Evolutionary conservation across 2,113 vertebrate species (phyloP).

Genomic region (Ptyas mucosa): DNA sequence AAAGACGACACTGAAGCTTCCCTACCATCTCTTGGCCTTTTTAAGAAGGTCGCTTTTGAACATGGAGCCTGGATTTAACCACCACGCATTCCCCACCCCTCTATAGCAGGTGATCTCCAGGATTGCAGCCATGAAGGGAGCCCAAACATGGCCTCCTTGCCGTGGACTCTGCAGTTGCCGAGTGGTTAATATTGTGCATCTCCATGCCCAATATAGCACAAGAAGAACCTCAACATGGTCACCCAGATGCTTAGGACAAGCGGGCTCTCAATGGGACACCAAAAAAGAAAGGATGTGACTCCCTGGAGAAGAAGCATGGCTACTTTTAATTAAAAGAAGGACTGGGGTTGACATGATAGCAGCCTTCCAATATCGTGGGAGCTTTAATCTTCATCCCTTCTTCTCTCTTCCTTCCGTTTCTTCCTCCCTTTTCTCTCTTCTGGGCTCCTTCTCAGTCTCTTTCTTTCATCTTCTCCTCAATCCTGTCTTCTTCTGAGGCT

Average conservation of each 20-base stretch:
- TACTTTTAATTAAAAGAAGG: too few species aligned
- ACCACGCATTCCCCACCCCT: neutral
- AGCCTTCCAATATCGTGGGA: neutral
- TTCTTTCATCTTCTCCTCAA: neutral
- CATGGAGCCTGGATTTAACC: too few species aligned
- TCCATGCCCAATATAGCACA: neutral
- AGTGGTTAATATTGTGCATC: neutral
- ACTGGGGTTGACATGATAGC: too few species aligned
- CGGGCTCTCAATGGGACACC: neutral
- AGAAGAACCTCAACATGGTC: too few species aligned
- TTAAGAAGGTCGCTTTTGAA: neutral
- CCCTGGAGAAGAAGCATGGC: too few species aligned
- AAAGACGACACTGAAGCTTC: neutral
- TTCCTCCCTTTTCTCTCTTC: neutral
- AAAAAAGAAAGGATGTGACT: neutral
- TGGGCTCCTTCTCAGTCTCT: neutral
- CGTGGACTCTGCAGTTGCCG: neutral
- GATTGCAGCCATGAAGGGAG: too few species aligned
- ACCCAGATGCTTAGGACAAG: neutral
- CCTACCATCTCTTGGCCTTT: neutral
- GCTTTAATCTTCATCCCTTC: neutral
- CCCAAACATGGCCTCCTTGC: too few species aligned
- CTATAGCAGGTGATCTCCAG: too few species aligned
- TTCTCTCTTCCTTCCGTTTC: neutral
- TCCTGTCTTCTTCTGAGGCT: neutral